These are phyloP conservation scores for Moxostoma hubbsi DNA, from an alignment of 2,797 vertebrate genomes.

Conservation along the genomic window DNA sequence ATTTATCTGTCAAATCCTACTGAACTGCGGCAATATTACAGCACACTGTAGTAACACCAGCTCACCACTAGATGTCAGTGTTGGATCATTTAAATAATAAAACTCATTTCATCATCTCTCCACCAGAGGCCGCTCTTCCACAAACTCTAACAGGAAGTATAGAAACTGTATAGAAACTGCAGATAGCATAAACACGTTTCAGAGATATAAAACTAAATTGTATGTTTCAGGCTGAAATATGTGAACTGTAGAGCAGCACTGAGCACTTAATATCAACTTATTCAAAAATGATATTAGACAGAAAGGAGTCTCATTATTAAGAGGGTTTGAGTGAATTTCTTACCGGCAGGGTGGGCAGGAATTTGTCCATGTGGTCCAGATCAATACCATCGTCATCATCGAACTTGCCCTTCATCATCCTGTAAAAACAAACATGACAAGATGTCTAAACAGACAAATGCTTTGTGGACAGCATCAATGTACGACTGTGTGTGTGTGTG, in stretches of 20 bases:
- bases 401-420: slow-evolving; percentile 89
- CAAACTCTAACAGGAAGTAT: not conserved
- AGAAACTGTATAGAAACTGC: not conserved
- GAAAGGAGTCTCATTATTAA: not conserved
- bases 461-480: too few relatives aligned
- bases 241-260: not conserved
- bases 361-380: slow-evolving; percentile 93
- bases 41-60: not conserved
- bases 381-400: slow-evolving; percentile 91
- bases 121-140: slow-evolving; percentile 61
- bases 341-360: slow-evolving; percentile 91
- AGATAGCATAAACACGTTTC: not conserved
- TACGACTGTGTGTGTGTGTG: too few relatives aligned
- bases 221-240: not conserved
- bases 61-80: slow-evolving; percentile 68
- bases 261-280: too few relatives aligned
- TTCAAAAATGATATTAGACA: too few relatives aligned
- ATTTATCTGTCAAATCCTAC: not conserved
- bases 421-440: slow-evolving; percentile 57
- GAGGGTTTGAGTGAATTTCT: slow-evolving; percentile 53
- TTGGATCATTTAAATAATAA: not conserved
- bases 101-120: not conserved
- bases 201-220: too few relatives aligned
- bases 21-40: not conserved
- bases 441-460: not conserved